Base-by-base conservation (phyloP, 2,113 vertebrate genomes). In the Salminus brasiliensis region DNA sequence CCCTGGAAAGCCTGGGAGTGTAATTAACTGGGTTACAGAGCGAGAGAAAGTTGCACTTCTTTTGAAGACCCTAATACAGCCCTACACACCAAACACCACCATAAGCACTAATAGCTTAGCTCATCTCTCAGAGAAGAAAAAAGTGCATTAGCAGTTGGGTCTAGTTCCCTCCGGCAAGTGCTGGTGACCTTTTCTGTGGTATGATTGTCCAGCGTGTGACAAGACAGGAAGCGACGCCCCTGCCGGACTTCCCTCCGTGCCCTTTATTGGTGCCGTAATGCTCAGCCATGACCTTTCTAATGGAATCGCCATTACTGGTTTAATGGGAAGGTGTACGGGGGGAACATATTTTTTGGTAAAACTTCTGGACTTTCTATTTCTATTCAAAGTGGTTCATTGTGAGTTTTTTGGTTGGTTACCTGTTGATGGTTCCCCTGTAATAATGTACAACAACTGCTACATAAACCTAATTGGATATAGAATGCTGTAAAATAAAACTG, bases 1-100 rank as follows among this genome's bases (percentile, higher is more conserved):
- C 60, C 18, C 21, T 1, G 32, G 32, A 34, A 36, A 21, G 16
- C 30, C 60, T 36, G 16, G 60, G 60, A 41, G 3, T 47, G 45
- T 32, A 74, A 74, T 49, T 4, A 74, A 62, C 18, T 74, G 39
- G 27, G 72, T 32, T 63, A 30, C 25, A 74, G 41, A 62, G n/a
- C 15, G 10, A 43, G 16, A 74, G 5, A 45, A 74, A 30, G 55
- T 25, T 11, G 2, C 9, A 29, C 34, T 45, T 41, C 15, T 60
- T 59, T 73, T 45, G 1, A 4, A 21, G 34, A 65, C 16, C 29
- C 16, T 18, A 16, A 30, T 63, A 34, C 30, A 63, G 60, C 15
- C 6, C 3, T 18, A 7, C 5, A 34, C 25, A 13, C 25, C 27
- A 11, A 53, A 11, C 57, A 27, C 15, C 27, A 63, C 7, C 18